Evolutionary conservation across 2,797 vertebrate species (phyloP).

Genomic region (Labroides dimidiatus): DNA sequence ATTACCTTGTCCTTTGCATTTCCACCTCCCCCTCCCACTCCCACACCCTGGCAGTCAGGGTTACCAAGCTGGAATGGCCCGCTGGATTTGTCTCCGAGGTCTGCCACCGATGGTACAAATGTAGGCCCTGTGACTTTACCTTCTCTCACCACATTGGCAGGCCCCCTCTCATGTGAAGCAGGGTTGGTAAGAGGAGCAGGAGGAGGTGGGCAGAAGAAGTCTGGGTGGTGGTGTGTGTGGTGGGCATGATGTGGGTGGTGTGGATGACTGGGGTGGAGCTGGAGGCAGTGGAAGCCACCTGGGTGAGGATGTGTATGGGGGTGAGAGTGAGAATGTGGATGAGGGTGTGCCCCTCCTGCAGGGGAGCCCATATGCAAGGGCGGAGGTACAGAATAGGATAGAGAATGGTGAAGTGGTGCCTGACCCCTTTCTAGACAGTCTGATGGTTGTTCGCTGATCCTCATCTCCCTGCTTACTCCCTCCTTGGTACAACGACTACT

Average conservation of each 20-base stretch:
- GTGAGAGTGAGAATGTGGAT: slow-evolving; percentile 85
- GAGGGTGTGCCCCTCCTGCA: slow-evolving; percentile 85
- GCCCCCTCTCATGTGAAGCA: slow-evolving; percentile 87
- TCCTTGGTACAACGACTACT: slow-evolving; percentile 90
- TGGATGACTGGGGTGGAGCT: slow-evolving; percentile 89
- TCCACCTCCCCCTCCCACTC: slow-evolving; percentile 73
- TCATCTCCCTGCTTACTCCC: slow-evolving; percentile 84
- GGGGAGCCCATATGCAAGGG: slow-evolving; percentile 87
- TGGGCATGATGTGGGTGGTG: slow-evolving; percentile 89
- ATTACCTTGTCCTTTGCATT: slow-evolving; percentile 88
- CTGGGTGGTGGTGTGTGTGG: slow-evolving; percentile 89
- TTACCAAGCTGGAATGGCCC: slow-evolving; percentile 89
- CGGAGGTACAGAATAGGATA: slow-evolving; percentile 89
- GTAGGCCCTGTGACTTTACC: slow-evolving; percentile 91
- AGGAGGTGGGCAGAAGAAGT: slow-evolving; percentile 91
- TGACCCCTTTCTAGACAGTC: slow-evolving; percentile 94
- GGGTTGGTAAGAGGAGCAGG: slow-evolving; percentile 84
- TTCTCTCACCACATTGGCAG: slow-evolving; percentile 82
- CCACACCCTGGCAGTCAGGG: slow-evolving; percentile 87
- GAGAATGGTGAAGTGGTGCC: slow-evolving; percentile 90
- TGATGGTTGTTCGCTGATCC: slow-evolving; percentile 89
- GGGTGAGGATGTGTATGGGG: slow-evolving; percentile 87
- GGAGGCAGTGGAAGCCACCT: slow-evolving; percentile 93
- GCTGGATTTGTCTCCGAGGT: slow-evolving; percentile 88
- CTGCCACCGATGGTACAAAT: slow-evolving; percentile 92